These are phyloP conservation scores for Nemopilema nomurai DNA, from an alignment of 30 jellyfish, hydroid and myxozoan genomes.

Conservation along the genomic window DNA sequence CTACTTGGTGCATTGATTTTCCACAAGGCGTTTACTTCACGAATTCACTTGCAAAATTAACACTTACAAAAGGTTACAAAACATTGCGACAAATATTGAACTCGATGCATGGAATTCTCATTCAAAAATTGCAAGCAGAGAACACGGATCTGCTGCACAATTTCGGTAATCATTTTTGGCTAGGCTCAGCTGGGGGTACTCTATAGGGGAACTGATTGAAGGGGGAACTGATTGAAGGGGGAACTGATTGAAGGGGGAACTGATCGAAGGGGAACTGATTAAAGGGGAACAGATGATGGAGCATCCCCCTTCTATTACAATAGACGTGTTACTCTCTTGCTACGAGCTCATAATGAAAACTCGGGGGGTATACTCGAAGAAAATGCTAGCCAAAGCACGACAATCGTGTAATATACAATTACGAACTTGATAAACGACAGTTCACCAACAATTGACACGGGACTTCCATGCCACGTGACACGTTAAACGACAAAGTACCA, in stretches of 20 bases:
- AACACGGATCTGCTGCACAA: not conserved
- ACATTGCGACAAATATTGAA: conserved; percentile 5
- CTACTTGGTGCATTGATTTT: too few relatives aligned
- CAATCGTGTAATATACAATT: not conserved
- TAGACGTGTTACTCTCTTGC: too few relatives aligned
- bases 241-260: too few relatives aligned
- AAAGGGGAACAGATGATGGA: too few relatives aligned
- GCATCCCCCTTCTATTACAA: too few relatives aligned
- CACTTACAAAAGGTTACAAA: conserved; percentile 16
- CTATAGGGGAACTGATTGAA: too few relatives aligned
- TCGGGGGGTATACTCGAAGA: too few relatives aligned
- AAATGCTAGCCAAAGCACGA: not conserved
- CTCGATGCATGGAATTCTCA: not conserved
- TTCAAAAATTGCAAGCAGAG: not conserved
- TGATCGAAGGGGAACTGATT: too few relatives aligned
- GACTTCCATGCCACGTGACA: not conserved
- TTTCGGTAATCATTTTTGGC: not conserved
- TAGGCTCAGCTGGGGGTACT: not conserved
- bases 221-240: too few relatives aligned
- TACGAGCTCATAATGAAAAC: too few relatives aligned
- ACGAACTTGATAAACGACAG: not conserved
- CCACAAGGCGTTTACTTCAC: not conserved
- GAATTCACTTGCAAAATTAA: conserved; percentile 11
- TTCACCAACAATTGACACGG: not conserved
- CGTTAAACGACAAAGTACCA: conserved; percentile 35